These are phyloP conservation scores for Gila orcuttii DNA, from an alignment of 2,113 vertebrate species.

Conservation along the genomic window DNA sequence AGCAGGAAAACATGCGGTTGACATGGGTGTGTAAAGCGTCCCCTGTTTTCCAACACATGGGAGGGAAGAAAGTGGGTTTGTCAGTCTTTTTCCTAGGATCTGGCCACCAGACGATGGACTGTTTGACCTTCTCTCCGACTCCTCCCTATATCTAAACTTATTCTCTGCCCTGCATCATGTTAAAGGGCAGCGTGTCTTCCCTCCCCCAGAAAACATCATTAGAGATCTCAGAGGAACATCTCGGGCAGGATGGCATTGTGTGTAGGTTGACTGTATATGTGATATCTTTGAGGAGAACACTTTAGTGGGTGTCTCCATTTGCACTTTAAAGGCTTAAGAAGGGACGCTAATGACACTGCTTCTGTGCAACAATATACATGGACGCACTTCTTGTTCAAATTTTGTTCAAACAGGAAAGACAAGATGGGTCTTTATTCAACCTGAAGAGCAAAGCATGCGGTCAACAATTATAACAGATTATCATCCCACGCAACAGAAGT, in stretches of 20 bases:
- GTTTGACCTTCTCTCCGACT: conserved; percentile 6
- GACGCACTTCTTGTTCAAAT: background rate
- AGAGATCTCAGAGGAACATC: conserved; percentile 23
- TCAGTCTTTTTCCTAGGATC: background rate
- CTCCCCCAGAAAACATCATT: conserved; percentile 21
- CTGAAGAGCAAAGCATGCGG: background rate
- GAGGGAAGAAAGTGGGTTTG: conserved; percentile 12
- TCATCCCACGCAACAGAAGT: background rate
- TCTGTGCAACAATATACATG: conserved; percentile 8
- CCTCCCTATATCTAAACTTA: background rate
- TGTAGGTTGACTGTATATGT: conserved; percentile 24
- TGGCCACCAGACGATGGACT: background rate
- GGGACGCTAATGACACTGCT: conserved; percentile 27
- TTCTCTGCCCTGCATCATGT: conserved; percentile 10
- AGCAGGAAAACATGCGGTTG: background rate
- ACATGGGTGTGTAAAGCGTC: conserved; percentile 8
- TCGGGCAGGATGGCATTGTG: conserved; percentile 12
- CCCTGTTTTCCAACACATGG: background rate
- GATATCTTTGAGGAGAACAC: conserved; percentile 35
- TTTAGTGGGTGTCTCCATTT: conserved; percentile 51
- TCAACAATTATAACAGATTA: conserved; percentile 19
- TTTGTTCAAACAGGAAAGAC: background rate
- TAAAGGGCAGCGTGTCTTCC: background rate
- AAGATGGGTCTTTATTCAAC: conserved; percentile 14
- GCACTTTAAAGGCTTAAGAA: conserved; percentile 51